These are phyloP conservation scores for Tipula confusa DNA, from an alignment of 2,888 invertebrate species.

Conservation along the genomic window DNA sequence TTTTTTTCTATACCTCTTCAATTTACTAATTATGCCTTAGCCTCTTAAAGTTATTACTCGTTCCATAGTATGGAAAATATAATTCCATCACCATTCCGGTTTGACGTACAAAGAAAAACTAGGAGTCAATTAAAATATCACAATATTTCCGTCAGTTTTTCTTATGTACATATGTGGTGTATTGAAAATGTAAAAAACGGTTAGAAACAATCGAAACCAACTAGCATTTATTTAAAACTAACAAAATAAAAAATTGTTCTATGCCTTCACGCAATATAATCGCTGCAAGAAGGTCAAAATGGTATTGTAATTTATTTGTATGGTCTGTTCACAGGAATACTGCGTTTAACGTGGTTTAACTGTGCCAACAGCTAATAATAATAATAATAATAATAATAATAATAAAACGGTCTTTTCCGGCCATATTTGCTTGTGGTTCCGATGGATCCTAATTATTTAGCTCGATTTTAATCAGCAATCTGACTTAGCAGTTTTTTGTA, in stretches of 20 bases:
- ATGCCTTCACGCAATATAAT: neutral
- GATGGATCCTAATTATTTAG: too few relatives aligned
- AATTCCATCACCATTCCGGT: neutral
- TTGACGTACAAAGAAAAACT: neutral
- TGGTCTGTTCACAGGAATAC: neutral
- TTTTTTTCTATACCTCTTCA: neutral
- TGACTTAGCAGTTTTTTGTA: too few relatives aligned
- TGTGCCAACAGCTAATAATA: too few relatives aligned
- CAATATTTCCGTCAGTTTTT: neutral
- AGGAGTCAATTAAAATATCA: neutral
- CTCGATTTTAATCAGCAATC: too few relatives aligned
- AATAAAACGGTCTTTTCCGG: too few relatives aligned
- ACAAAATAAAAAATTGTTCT: neutral
- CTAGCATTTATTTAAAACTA: neutral
- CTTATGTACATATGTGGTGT: neutral
- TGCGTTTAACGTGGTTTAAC: neutral
- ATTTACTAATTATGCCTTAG: neutral
- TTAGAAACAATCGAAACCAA: neutral
- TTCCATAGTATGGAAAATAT: neutral
- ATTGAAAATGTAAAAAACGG: neutral
- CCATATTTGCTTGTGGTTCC: too few relatives aligned
- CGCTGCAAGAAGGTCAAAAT: neutral
- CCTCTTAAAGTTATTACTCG: neutral
- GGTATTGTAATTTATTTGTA: neutral
- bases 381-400: too few relatives aligned